Percentiles rank a stretch among this genome's conserved stretches.
Evolutionary conservation across 2,797 vertebrate genomes (phyloP).

Genomic region (Trichosurus vulpecula): DNA sequence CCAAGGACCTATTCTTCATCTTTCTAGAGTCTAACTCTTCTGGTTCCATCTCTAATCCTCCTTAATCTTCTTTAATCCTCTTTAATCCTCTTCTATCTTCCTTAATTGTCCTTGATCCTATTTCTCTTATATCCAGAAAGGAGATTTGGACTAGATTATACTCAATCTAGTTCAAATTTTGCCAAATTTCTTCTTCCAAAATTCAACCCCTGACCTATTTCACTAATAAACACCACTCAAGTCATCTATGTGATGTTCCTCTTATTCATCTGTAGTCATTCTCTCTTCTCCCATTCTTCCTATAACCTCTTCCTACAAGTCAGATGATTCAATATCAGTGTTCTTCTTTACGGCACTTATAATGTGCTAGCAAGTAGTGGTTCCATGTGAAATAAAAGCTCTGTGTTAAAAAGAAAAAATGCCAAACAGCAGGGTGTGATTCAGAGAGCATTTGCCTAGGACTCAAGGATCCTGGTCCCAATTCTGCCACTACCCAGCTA

Average conservation of each 20-base stretch:
- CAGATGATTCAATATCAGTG: background rate
- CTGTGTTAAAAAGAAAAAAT: background rate
- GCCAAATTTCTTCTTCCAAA: background rate
- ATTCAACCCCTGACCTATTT: background rate
- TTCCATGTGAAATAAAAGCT: background rate
- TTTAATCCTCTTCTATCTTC: background rate
- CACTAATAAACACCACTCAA: background rate
- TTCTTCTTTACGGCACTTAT: background rate
- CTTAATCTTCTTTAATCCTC: constrained; percentile 1
- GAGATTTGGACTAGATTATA: background rate
- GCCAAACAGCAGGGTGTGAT: background rate
- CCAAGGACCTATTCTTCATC: background rate
- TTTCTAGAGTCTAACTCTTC: background rate
- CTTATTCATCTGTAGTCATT: background rate
- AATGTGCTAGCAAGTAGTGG: background rate
- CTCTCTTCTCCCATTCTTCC: background rate
- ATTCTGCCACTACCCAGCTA: background rate
- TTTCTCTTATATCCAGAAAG: background rate
- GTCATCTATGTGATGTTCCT: background rate
- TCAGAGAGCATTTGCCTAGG: background rate
- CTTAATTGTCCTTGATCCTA: background rate
- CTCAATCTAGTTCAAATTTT: background rate
- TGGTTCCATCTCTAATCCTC: background rate
- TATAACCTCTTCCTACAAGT: background rate
- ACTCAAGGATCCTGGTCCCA: background rate